phyloP scores from a whole-genome alignment of 2,797 vertebrate species.

The Parauchenoglanis ngamensis region DNA sequence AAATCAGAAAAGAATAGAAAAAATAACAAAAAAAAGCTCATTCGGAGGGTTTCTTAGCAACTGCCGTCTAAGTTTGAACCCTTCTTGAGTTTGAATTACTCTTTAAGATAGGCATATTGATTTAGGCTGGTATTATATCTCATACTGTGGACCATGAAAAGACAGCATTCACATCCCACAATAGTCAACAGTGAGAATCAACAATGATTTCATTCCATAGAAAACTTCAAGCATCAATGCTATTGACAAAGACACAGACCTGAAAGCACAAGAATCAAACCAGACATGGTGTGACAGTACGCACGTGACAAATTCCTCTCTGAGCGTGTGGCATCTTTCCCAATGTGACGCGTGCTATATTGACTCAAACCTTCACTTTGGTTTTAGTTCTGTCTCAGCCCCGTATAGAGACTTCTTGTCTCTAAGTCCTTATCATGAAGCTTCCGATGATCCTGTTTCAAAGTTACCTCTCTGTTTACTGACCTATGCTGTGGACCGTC shows the following conservation, averaged over 20 bases:
- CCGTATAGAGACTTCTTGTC: neutral
- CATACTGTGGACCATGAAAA: constrained; percentile 50
- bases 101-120: constrained; percentile 46
- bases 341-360: neutral
- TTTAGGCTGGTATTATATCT: constrained; percentile 55
- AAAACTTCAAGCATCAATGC: neutral
- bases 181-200: constrained; percentile 19
- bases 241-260: constrained; percentile 6
- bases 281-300: neutral
- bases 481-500: neutral
- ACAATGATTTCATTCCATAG: constrained; percentile 24
- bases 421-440: neutral
- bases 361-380: neutral
- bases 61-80: constrained; percentile 61
- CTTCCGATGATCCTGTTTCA: neutral
- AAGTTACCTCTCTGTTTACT: neutral
- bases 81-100: constrained; percentile 45
- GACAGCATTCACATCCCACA: constrained; percentile 38
- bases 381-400: too few relatives aligned
- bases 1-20: neutral
- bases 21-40: constrained; percentile 59
- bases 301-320: neutral
- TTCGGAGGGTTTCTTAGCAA: constrained; percentile 76
- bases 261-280: neutral
- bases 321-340: neutral